phyloP scores from a whole-genome alignment of 2,113 vertebrate species.

The Mystacornis crossleyi region DNA sequence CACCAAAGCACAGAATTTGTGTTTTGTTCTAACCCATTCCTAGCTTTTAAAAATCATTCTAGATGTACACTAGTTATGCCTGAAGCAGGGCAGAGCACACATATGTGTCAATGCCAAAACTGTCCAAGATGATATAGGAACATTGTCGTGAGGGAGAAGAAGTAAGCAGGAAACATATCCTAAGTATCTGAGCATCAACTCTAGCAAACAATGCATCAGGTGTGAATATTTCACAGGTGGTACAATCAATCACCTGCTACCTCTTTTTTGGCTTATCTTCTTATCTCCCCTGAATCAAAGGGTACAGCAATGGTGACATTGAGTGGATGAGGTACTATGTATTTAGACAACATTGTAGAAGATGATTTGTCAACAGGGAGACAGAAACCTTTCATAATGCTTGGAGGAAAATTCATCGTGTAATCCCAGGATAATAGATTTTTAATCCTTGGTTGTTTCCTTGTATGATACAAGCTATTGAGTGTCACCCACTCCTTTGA shows the following conservation, averaged over 20 bases:
- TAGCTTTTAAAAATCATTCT: not conserved
- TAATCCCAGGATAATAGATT: conserved; percentile 27
- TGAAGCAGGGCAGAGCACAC: not conserved
- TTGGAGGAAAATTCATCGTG: not conserved
- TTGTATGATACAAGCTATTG: not conserved
- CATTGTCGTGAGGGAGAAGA: not conserved
- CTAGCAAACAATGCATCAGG: not conserved
- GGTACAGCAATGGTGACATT: not conserved
- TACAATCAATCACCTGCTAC: not conserved
- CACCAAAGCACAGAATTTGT: not conserved
- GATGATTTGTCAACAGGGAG: not conserved
- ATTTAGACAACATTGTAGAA: not conserved
- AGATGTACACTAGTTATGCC: not conserved
- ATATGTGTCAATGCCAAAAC: not conserved
- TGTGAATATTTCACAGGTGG: not conserved
- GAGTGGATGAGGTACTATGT: not conserved
- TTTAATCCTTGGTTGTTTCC: conserved; percentile 40
- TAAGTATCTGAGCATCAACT: not conserved
- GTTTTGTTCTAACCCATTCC: not conserved
- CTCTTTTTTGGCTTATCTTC: not conserved
- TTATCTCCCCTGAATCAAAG: not conserved
- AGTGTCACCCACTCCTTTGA: not conserved
- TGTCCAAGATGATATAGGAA: not conserved
- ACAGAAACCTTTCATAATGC: conserved; percentile 10
- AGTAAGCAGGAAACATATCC: not conserved